phyloP scores from a whole-genome alignment of 2,113 vertebrate genomes.

The Ascaphus truei region DNA sequence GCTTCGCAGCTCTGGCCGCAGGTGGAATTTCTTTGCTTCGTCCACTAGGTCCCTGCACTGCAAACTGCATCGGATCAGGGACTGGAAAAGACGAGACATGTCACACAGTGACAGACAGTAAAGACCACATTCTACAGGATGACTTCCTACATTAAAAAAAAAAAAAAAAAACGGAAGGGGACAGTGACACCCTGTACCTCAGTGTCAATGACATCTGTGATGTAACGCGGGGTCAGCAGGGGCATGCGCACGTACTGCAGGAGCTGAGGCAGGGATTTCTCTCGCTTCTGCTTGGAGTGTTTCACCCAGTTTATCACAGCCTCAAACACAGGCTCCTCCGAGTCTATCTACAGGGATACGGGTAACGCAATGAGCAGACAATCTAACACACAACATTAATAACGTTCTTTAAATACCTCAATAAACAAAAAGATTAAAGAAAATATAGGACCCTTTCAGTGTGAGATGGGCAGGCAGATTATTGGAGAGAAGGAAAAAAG shows the following conservation, averaged over 20 bases:
- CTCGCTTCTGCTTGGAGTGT: slow-evolving; percentile 85
- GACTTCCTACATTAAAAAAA: not conserved
- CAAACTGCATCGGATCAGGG: slow-evolving; percentile 90
- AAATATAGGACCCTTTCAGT: too few relatives aligned
- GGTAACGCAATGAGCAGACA: not conserved
- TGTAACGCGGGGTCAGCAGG: slow-evolving; percentile 92
- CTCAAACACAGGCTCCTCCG: slow-evolving; percentile 95
- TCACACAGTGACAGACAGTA: not conserved
- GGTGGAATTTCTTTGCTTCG: slow-evolving; percentile 97
- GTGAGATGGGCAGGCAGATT: too few relatives aligned
- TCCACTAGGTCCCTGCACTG: slow-evolving; percentile 96
- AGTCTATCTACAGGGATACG: slow-evolving; percentile 77
- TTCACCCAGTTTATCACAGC: slow-evolving; percentile 97
- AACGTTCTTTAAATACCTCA: too few relatives aligned
- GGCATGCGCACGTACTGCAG: slow-evolving; percentile 95
- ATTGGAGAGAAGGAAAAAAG: too few relatives aligned
- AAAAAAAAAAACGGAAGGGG: not conserved
- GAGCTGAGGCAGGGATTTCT: slow-evolving; percentile 83
- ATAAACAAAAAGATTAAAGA: too few relatives aligned
- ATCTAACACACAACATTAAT: not conserved
- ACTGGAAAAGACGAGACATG: slow-evolving; percentile 55
- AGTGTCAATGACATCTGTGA: slow-evolving; percentile 93
- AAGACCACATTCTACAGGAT: not conserved
- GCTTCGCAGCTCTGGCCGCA: slow-evolving; percentile 90
- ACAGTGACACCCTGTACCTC: slow-evolving; percentile 70